These are phyloP conservation scores for Clavelina lepadiformis DNA, from an alignment of 23 tunicate genomes.

Conservation along the genomic window DNA sequence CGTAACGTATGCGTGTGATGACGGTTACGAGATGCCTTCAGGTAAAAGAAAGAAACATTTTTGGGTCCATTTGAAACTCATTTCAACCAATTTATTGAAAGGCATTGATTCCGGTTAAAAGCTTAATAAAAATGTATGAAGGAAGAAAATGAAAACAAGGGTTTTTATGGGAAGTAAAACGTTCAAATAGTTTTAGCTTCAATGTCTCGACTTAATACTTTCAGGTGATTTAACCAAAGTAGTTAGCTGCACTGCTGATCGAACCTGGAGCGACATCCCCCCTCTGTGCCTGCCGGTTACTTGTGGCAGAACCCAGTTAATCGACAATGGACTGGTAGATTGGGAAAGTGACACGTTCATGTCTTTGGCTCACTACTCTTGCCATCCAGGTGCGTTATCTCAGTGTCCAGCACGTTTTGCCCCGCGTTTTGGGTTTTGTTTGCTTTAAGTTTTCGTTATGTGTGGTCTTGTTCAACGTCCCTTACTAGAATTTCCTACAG, in stretches of 20 bases:
- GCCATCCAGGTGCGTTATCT: conserved; percentile 27
- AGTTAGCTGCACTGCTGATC: conserved; percentile 28
- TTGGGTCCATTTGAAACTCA: too few species aligned
- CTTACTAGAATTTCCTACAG: too few species aligned
- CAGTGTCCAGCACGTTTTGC: neutral
- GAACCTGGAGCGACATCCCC: conserved; percentile 32
- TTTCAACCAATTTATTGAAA: too few species aligned
- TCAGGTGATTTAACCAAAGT: conserved; percentile 3
- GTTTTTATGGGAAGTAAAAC: too few species aligned
- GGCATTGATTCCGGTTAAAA: too few species aligned
- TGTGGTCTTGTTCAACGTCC: too few species aligned
- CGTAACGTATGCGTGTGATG: conserved; percentile 43
- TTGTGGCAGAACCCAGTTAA: conserved; percentile 53
- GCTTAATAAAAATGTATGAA: too few species aligned
- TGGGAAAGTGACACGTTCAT: neutral
- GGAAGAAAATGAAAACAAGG: too few species aligned
- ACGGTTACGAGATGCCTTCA: conserved; percentile 42
- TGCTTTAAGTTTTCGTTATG: too few species aligned
- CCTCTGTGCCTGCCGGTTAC: conserved; percentile 66
- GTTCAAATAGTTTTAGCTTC: neutral
- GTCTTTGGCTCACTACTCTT: conserved; percentile 9
- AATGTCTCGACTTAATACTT: neutral
- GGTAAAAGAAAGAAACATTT: conserved; percentile 8
- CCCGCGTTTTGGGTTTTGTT: neutral
- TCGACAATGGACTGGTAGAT: conserved; percentile 25